Evolutionary conservation across 2,888 invertebrate genomes (phyloP), one percentile per base, ranked within the genome.

Genomic region (Trachelus iudaicus): DNA sequence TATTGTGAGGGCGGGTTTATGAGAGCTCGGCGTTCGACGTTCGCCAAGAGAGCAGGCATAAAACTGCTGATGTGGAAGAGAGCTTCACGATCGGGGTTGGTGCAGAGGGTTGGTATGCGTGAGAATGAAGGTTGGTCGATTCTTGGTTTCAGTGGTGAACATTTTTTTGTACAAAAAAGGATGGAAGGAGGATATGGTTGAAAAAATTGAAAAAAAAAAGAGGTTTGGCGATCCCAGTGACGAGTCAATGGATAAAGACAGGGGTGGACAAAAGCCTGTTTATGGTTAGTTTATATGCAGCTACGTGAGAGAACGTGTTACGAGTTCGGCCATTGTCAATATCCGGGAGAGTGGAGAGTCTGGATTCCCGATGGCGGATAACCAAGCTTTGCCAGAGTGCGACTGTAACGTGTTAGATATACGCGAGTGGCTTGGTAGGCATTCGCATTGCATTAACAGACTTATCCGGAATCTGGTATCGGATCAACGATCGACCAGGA

Each of bases 1-100:
- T 78, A 78, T 78, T 82, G 85, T 85, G 79, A 80, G 81, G 80
- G 82, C 83, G 79, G 79, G 82, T 87, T 87, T 85, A 86, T 82
- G 83, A 56, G 56, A 83, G 82, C 80, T 79, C 71, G 71, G 30
- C 71, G 71, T 71, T 31, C 71, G 71, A 71, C 71, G 34, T 33
- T 31, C 71, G 73, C 35, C 73, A 40, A 75, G 78, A 78, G 78
- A 78, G 75, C 75, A 75, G 75, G 76, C 76, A 78, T 78, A 78
- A 78, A 78, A 78, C 76, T 76, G 78, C 31, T 31, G 71, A 69
- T 75, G 75, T 37, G 69, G 73, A 37, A 40, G 69, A 11, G 34
- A 33, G 23, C n/a, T 34, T 12, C 73, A 23, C 15, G 68, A 74
- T 30, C 23, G 69, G 34, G 77, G 73, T 35, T 56, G n/a, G 75